Conservation (phyloP, 2,113 vertebrate genomes). For the Solea senegalensis region DNA sequence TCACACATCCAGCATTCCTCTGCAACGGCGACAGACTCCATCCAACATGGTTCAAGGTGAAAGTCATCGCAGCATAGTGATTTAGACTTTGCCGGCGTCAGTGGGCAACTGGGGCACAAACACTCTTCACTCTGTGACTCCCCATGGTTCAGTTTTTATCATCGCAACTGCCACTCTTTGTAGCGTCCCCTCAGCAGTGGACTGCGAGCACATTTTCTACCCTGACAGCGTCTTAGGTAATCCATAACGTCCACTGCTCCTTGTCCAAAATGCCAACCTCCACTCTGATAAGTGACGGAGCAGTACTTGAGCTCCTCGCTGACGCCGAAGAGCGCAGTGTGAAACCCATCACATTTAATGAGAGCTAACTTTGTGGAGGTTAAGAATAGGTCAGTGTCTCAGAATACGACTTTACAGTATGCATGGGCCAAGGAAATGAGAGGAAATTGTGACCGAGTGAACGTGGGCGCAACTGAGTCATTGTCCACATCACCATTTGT, state of each 20-base stretch:
- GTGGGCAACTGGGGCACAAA: slow-evolving; percentile 42
- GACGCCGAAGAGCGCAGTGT: not conserved
- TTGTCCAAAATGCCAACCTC: slow-evolving; percentile 26
- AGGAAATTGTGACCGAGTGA: not conserved
- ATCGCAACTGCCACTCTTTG: slow-evolving; percentile 47
- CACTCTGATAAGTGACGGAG: slow-evolving; percentile 20
- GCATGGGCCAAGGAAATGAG: not conserved
- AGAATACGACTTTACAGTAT: not conserved
- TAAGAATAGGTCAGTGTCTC: not conserved
- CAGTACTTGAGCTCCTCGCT: not conserved
- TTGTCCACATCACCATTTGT: not conserved
- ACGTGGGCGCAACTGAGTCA: not conserved
- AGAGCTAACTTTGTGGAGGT: not conserved
- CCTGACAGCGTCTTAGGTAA: slow-evolving; percentile 43
- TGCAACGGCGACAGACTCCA: slow-evolving; percentile 13
- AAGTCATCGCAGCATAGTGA: slow-evolving; percentile 50
- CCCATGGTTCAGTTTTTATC: slow-evolving; percentile 47
- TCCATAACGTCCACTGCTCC: slow-evolving; percentile 49
- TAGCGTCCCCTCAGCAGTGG: slow-evolving; percentile 24
- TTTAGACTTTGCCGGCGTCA: slow-evolving; percentile 46
- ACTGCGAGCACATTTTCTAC: slow-evolving; percentile 7
- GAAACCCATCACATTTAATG: not conserved
- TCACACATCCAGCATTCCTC: slow-evolving; percentile 20
- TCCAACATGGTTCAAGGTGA: slow-evolving; percentile 58
- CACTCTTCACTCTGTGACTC: slow-evolving; percentile 36